Conservation (phyloP, 2,888 invertebrate species). For the Mallateleia sp. region DNA sequence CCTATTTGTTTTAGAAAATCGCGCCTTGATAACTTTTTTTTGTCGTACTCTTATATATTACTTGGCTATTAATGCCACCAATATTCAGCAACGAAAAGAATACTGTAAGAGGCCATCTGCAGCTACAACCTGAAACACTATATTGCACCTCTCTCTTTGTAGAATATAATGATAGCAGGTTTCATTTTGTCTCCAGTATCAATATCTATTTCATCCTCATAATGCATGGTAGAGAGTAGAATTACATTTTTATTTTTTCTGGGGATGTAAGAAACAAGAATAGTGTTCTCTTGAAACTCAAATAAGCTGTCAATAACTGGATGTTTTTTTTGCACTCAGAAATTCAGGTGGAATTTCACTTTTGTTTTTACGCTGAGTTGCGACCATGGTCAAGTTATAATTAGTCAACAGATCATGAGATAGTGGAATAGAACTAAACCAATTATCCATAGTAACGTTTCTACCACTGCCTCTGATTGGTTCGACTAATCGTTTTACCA, state of each 20-base stretch:
- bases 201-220: constrained; percentile 23
- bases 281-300: constrained; percentile 44
- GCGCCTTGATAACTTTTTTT: background rate
- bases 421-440: constrained; percentile 83
- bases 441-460: constrained; percentile 83
- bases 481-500: constrained; percentile 77
- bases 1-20: constrained; percentile 19
- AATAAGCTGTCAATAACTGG: background rate
- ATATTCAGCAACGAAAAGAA: constrained; percentile 32
- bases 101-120: constrained; percentile 48
- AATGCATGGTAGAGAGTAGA: constrained; percentile 76
- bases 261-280: constrained; percentile 82
- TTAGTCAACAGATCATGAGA: constrained; percentile 76
- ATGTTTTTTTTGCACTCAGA: constrained; percentile 50
- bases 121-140: constrained; percentile 28
- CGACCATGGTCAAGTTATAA: constrained; percentile 72
- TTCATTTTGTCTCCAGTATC: constrained; percentile 24
- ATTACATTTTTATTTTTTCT: constrained; percentile 81
- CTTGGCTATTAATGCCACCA: constrained; percentile 38
- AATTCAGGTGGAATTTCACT: constrained; percentile 65
- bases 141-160: constrained; percentile 28
- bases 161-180: constrained; percentile 35
- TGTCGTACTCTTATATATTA: constrained; percentile 14
- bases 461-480: constrained; percentile 78
- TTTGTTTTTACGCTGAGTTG: constrained; percentile 79